Percentiles rank a stretch among this genome's conserved stretches.
Evolutionary conservation across 2,113 vertebrate species (phyloP).

Genomic region (Aptenodytes patagonicus): DNA sequence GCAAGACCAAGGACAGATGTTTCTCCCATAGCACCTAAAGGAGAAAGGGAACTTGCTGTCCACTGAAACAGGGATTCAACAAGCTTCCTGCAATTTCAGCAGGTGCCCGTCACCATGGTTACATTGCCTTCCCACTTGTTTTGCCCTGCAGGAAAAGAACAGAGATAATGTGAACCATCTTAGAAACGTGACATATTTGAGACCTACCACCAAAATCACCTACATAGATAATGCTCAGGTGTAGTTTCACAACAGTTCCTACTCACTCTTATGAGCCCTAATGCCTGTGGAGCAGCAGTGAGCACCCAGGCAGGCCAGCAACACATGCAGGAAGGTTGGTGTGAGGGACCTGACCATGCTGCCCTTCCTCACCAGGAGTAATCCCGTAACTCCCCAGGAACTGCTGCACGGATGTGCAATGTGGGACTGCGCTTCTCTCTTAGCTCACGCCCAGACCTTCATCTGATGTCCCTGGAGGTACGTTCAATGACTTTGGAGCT

Average conservation of each 20-base stretch:
- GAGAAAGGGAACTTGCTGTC: not conserved
- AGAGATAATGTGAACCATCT: not conserved
- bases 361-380: not conserved
- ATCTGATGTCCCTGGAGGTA: not conserved
- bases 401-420: not conserved
- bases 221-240: not conserved
- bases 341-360: not conserved
- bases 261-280: not conserved
- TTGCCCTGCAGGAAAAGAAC: not conserved
- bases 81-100: not conserved
- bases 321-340: not conserved
- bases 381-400: not conserved
- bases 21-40: not conserved
- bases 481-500: not conserved
- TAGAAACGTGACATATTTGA: not conserved
- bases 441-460: not conserved
- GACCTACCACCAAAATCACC: not conserved
- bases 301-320: not conserved
- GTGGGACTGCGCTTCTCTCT: not conserved
- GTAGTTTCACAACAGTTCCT: not conserved
- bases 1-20: not conserved
- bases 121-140: not conserved
- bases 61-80: not conserved
- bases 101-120: rapidly evolving
- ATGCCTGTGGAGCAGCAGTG: not conserved